Base-by-base conservation (phyloP, 2,797 vertebrate genomes). In the Mastacembelus armatus region DNA sequence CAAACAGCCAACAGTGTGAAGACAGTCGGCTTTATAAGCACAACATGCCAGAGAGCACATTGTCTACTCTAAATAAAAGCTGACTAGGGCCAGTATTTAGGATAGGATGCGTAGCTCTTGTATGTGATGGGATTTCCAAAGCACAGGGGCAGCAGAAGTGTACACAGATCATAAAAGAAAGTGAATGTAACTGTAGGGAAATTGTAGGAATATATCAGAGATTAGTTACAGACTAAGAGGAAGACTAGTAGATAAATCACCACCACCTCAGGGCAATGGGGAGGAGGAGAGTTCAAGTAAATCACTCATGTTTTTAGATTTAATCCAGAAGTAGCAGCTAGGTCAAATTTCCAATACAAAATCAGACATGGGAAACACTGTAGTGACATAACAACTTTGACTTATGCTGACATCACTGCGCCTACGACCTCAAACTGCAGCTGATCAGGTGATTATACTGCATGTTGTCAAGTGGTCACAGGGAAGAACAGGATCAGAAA, bases 231-330 rank as follows among this genome's bases (percentile, higher is more conserved):
- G 62, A 72, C 56, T 42, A 50, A 58, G 55, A 64, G 71, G 60
- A 29, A 62, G 43, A 57, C 58, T 18, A 39, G 65, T 55, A 24
- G 70, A 87, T 77, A 70, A 71, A 84, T 83, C 70, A 73, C 19
- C 60, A 71, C n/a, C 32, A 74, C 64, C 61, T 39, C 43, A 12
- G 29, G 43, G 50, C 30, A 63, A 43, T 18, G 62, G 30, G 21
- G n/a, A 38, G 47, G 51, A 48, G 35, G 26, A 6, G 40, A 32
- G 56, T 36, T 77, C 16, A 49, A 57, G 19, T 21, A 57, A 58
- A 64, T 33, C 44, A n/a, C 36, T 71, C n/a, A 18, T 72, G 39
- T 72, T 66, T 83, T 78, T 45, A 44, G 22, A 62, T 72, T 66
- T 62, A 19, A 74, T 71, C 24, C 48, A 29, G 36, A 47, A 42